Percentiles rank a stretch among this genome's conserved stretches.
Evolutionary conservation across 1,140 invertebrate species (phyloP).

Genomic region (Bradysia coprophila): DNA sequence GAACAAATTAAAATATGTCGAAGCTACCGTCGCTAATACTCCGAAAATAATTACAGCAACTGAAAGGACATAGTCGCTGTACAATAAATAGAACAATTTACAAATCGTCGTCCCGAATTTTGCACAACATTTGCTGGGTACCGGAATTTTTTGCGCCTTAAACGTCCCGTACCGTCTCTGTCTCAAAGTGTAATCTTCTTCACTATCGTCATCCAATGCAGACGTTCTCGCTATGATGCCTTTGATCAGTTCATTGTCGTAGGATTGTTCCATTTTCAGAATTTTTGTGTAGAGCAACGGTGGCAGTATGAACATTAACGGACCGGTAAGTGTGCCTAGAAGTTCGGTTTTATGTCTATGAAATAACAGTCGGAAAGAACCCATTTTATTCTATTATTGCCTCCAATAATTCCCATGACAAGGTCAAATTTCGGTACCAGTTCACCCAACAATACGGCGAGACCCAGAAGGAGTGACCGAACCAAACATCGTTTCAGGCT

Average conservation of each 20-base stretch:
- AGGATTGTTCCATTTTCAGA: slow-evolving; percentile 22
- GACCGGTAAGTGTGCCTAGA: slow-evolving; percentile 63
- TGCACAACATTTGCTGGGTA: slow-evolving; percentile 10
- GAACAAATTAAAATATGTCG: slow-evolving; percentile 20
- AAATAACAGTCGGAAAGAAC: too few relatives aligned
- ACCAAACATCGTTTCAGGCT: slow-evolving; percentile 53
- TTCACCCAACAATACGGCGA: slow-evolving; percentile 60
- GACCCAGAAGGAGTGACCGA: slow-evolving; percentile 44
- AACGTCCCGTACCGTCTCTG: slow-evolving; percentile 14
- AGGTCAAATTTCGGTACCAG: slow-evolving; percentile 72
- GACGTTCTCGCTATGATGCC: background rate
- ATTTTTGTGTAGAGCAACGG: slow-evolving; percentile 58
- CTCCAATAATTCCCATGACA: slow-evolving; percentile 74
- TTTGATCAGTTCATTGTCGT: slow-evolving; percentile 7
- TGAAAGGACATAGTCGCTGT: slow-evolving; percentile 9
- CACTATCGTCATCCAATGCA: background rate
- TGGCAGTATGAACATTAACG: slow-evolving; percentile 69
- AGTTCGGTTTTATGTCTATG: too few relatives aligned
- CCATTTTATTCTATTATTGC: too few relatives aligned
- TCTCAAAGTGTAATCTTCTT: background rate
- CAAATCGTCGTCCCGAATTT: slow-evolving; percentile 10
- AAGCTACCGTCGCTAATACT: slow-evolving; percentile 15
- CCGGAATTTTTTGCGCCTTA: slow-evolving; percentile 4
- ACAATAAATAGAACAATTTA: slow-evolving; percentile 12
- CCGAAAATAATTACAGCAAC: slow-evolving; percentile 19